Base-by-base conservation (phyloP, 2,113 vertebrate species). In the Calonectris borealis region DNA sequence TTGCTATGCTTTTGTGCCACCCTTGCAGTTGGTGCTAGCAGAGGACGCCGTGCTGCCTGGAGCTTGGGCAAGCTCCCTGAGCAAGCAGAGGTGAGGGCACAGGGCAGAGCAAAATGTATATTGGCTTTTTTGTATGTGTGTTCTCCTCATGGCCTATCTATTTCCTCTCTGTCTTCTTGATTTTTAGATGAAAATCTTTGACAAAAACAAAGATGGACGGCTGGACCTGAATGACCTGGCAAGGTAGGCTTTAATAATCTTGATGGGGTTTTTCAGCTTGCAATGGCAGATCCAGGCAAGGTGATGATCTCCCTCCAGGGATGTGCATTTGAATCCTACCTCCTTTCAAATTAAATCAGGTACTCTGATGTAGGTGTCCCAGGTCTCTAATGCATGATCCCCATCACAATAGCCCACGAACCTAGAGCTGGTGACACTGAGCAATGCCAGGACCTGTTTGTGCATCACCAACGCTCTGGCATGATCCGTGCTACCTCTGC, bases 121-220 rank as follows among this genome's bases (percentile, higher is more conserved):
- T 3, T 51, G 12, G 5, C 3, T 9, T 69, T 66, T 72, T 51
- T n/a, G 16, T 12, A 5, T 14, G 10, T 11, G 6, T 80, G 15
- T n/a, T 64, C 18, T 90, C 7, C 32, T 54, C 19, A 4, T 10
- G 11, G 26, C 20, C 31, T 55, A 31, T 64, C 48, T 70, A 29
- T 84, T 92, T 96, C 64, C 68, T 46, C 21, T 49, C 84, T n/a
- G 40, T 66, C 27, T 94, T 84, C 82, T 94, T 93, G 48, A 54
- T 94, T 98, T 96, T 83, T 97, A 99, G 99, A 99, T 99, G 99
- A 99, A 99, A 93, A 98, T 99, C 65, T 99, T 99, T 98, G 99
- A 99, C 98, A 99, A 98, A 98, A 99, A 99, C 96, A 99, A 99
- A 95, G 99, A 99, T 69, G 99, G 99, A 4, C 98, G 98, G 18